Base-by-base conservation (phyloP, 1,140 invertebrate genomes). In the Drosophila sucinea region DNA sequence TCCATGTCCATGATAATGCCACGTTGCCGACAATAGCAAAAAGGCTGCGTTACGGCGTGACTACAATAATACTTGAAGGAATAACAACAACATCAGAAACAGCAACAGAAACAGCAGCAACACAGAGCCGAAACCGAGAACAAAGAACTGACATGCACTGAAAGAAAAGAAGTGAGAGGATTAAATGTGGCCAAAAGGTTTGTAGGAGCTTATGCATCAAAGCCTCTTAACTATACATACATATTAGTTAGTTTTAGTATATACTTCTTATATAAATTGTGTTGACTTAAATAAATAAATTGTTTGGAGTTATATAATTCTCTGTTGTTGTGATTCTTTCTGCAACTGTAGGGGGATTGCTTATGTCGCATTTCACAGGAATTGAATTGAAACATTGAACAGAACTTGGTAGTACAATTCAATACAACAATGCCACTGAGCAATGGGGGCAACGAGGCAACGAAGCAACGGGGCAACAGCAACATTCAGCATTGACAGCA, bases 311-410 rank as follows among this genome's bases (percentile, higher is more conserved):
- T 47, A 47, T 47, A 25, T 35, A 40, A 61, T 38, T 61, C 35
- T 11, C 10, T n/a, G 27, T 29, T 33, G 10, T 0, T 41, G 1
- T 2, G 27, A 1, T 61, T 10, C 7, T 61, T 61, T 70, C 27
- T 68, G 60, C 56, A 55, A 65, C 61, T 67, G 62, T 60, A 56
- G 65, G 11, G 3, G 11, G 3, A 7, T 64, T 61, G 54, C n/a
- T 66, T 60, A 60, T 58, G 64, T 70, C 54, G 68, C 61, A 69
- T 58, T 75, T 81, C 70, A 72, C 64, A 68, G 67, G 71, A 79
- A 85, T 74, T 54, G 70, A 70, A 85, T 85, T 85, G 81, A 85
- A 85, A 81, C 82, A 85, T 85, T 85, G 77, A 80, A 77, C 70
- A 77, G 76, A 81, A 72, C 77, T 64, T 58, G 68, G 69, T 70